These are phyloP conservation scores for Axis porcinus DNA, from an alignment of 2,113 vertebrate genomes.

Conservation along the genomic window DNA sequence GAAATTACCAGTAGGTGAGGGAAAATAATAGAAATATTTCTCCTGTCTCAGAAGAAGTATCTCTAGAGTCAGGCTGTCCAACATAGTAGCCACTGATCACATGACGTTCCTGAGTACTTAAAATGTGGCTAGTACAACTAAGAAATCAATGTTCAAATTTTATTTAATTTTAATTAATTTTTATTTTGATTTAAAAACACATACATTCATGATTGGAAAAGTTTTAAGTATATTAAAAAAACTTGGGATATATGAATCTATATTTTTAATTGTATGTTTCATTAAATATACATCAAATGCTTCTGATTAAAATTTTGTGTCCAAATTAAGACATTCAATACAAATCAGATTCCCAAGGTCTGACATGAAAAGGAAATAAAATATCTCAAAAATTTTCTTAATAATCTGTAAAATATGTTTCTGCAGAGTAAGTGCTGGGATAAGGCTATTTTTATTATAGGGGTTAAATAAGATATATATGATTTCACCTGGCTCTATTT, in stretches of 20 bases:
- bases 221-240: not conserved
- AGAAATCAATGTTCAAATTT: not conserved
- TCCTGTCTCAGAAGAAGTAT: not conserved
- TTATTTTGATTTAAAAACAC: not conserved
- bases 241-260: not conserved
- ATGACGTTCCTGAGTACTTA: not conserved
- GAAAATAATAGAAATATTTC: not conserved
- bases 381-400: not conserved
- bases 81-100: not conserved
- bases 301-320: not conserved
- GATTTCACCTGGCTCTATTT: not conserved
- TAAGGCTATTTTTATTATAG: not conserved
- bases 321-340: not conserved
- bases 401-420: not conserved
- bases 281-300: not conserved
- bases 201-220: not conserved
- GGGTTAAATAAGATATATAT: not conserved
- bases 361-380: not conserved
- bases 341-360: not conserved
- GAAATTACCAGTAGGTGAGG: not conserved
- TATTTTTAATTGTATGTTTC: not conserved
- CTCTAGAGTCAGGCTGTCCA: not conserved
- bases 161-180: not conserved
- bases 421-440: not conserved
- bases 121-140: not conserved